Base-by-base conservation (phyloP, 2,797 vertebrate species). In the Oophaga sylvatica region DNA sequence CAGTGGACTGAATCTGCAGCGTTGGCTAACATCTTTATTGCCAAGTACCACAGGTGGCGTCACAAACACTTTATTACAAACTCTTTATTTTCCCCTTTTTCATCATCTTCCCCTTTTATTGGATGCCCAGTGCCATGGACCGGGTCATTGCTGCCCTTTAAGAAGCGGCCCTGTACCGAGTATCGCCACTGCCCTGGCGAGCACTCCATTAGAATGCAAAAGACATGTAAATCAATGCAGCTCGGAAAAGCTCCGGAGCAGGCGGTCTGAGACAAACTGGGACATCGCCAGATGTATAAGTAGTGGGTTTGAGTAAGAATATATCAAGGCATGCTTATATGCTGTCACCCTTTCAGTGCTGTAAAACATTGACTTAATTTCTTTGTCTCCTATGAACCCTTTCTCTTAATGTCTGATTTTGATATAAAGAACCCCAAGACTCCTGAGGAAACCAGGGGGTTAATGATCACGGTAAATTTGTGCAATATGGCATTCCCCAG, bases 171-270 rank as follows among this genome's bases (percentile, higher is more conserved):
- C 26, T 26, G 26, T 26, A 26, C 26, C 26, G 0, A 26, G 26
- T 26, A 26, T 26, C 26, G 26, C 26, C 26, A 26, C 26, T 26
- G 26, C 26, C 26, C 26, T 26, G 26, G 26, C 26, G 26, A 26
- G 26, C 26, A 26, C 26, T 26, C 26, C 26, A 26, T 26, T 26
- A 88, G n/a, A 80, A 84, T 88, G 87, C 81, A 79, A 88, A 80
- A 73, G 65, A 88, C 56, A 84, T 88, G 82, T 75, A 88, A 84
- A 88, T 88, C 76, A 80, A 80, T 80, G 77, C 87, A 85, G 67
- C 82, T 62, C 35, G 31, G 76, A 62, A 86, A 87, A 20, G 26
- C 67, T 84, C 17, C n/a, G 8, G 45, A 65, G 57, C 77, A 85
- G 35, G 22, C 29, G 19, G 63, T 56, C 22, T 79, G 87, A 88